These are phyloP conservation scores for Fistularia commersonii DNA, from an alignment of 2,797 vertebrate genomes.

Conservation along the genomic window DNA sequence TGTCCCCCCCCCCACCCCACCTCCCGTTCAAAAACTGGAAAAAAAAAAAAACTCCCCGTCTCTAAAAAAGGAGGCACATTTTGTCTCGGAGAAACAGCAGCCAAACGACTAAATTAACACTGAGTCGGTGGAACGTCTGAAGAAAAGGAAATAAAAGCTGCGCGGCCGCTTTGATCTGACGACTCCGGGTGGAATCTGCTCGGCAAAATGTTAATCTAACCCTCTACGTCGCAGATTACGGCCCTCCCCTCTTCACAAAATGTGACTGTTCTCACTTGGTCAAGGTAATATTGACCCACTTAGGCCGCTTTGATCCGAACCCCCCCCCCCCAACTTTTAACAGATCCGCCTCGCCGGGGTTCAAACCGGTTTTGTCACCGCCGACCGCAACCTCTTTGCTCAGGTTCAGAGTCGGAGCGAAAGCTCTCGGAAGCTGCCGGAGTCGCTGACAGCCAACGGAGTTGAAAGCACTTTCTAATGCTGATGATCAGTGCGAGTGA, in stretches of 20 bases:
- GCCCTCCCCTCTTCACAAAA: constrained; percentile 47
- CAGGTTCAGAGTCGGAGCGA: constrained; percentile 59
- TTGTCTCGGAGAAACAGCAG: constrained; percentile 27
- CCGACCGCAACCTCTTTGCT: constrained; percentile 56
- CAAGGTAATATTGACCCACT: constrained; percentile 80
- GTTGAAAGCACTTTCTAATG: constrained; percentile 73
- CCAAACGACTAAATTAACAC: constrained; percentile 62
- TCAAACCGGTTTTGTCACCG: constrained; percentile 72
- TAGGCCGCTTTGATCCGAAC: constrained; percentile 74
- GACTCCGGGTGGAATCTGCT: constrained; percentile 68
- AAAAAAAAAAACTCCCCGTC: too few species aligned
- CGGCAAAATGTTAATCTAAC: constrained; percentile 71
- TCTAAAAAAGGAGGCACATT: background rate
- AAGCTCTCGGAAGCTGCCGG: constrained; percentile 66
- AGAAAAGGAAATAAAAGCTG: constrained; percentile 53
- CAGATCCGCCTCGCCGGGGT: constrained; percentile 62
- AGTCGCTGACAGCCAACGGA: constrained; percentile 71
- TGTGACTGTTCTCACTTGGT: constrained; percentile 74
- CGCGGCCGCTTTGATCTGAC: constrained; percentile 70
- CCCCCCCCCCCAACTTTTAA: constrained; percentile 57
- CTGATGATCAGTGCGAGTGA: constrained; percentile 69
- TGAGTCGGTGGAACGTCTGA: constrained; percentile 48
- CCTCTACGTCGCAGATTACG: constrained; percentile 70
- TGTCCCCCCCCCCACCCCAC: too few species aligned
- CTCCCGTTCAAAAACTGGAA: too few species aligned